Evolutionary conservation across 2,797 vertebrate species (phyloP).

Genomic region (Enteromius treurensis): DNA sequence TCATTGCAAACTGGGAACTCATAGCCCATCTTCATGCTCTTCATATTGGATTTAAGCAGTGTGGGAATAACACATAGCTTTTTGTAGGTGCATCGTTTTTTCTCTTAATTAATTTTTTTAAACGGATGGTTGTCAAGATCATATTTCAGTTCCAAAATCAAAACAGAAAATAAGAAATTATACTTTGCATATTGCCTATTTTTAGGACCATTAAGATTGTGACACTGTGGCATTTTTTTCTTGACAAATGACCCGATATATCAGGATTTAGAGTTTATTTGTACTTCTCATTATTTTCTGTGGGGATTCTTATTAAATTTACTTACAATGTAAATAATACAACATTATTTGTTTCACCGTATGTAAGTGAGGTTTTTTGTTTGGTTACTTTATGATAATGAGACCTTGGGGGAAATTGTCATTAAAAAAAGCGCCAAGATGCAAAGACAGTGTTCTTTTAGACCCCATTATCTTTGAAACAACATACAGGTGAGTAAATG

Average conservation of each 20-base stretch:
- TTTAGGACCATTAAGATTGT: constrained; percentile 8
- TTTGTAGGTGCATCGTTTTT: neutral
- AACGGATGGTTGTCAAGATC: neutral
- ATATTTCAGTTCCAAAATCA: neutral
- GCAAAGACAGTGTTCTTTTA: neutral
- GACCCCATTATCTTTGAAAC: neutral
- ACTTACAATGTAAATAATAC: neutral
- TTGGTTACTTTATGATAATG: neutral
- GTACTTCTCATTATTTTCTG: neutral
- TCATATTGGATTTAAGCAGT: neutral
- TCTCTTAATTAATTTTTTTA: neutral
- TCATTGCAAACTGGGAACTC: neutral
- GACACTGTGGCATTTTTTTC: neutral
- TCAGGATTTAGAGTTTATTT: neutral
- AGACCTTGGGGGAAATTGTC: neutral
- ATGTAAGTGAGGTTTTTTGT: neutral
- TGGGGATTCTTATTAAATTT: neutral
- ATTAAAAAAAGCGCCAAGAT: neutral
- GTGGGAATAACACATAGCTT: neutral
- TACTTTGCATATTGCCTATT: neutral
- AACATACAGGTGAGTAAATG: neutral
- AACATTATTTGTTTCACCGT: neutral
- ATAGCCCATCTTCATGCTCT: neutral
- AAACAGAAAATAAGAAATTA: neutral
- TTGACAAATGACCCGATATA: neutral